phyloP scores from a whole-genome alignment of 2,888 invertebrate genomes.

The Philereme transversata region DNA sequence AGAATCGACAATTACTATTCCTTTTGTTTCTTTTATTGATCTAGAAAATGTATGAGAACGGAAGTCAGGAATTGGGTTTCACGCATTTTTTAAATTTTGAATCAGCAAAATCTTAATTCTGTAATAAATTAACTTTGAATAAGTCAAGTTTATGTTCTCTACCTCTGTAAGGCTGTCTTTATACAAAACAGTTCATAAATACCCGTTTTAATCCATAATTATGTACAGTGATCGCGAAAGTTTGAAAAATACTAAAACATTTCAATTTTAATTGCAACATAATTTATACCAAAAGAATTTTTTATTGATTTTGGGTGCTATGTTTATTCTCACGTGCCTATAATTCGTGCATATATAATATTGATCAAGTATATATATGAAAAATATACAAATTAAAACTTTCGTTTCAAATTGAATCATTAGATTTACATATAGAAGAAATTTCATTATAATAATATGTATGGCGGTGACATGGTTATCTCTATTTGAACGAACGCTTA shows the following conservation, averaged over 20 bases:
- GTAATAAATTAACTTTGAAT: background rate
- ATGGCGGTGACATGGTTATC: background rate
- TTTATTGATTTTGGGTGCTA: background rate
- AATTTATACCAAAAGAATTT: background rate
- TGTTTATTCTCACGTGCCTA: no score
- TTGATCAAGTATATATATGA: no score
- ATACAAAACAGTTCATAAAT: no score
- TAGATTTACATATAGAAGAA: no score
- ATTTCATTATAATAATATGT: background rate
- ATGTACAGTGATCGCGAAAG: no score
- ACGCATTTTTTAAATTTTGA: slow-evolving; percentile 12
- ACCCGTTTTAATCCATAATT: no score
- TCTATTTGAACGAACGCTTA: slow-evolving; percentile 3
- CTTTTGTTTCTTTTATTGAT: slow-evolving; percentile 57
- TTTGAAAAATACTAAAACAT: background rate
- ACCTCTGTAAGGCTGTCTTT: background rate
- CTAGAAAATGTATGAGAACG: slow-evolving; percentile 55
- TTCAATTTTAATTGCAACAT: slow-evolving; percentile 1
- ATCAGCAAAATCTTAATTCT: background rate
- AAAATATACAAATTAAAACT: no score
- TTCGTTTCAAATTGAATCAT: no score
- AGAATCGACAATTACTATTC: slow-evolving; percentile 52
- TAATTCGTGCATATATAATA: no score
- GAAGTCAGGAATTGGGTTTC: slow-evolving; percentile 54
- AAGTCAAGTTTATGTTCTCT: background rate